Conservation (phyloP, 2,888 invertebrate species). For the Serrognathus titanus region DNA sequence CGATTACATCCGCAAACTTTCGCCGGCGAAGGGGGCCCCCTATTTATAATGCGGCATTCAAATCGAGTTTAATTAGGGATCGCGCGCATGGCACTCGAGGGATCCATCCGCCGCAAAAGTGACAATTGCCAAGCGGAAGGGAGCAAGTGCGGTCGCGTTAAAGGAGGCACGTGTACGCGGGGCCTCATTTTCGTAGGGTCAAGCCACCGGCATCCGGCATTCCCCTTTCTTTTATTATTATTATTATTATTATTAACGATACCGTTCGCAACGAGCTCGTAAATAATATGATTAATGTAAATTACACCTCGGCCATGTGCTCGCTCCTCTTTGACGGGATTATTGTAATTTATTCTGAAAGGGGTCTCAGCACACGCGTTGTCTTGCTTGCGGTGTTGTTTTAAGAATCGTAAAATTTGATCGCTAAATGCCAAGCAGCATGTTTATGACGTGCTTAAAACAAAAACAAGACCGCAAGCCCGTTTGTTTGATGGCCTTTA, state of each 20-base stretch:
- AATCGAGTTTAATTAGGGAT: neutral
- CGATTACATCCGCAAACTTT: too few species aligned
- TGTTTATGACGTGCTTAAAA: too few species aligned
- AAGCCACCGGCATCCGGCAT: constrained; percentile 1
- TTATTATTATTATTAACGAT: neutral
- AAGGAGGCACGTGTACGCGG: neutral
- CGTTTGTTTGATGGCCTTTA: too few species aligned
- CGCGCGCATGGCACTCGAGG: neutral
- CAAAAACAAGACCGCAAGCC: too few species aligned
- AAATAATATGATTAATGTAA: constrained; percentile 2
- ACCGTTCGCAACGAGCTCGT: neutral
- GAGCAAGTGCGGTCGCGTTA: neutral
- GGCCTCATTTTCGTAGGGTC: neutral
- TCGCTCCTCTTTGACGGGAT: neutral
- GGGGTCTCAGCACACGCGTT: neutral
- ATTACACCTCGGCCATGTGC: neutral
- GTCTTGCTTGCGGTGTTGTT: too few species aligned
- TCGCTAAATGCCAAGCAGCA: too few species aligned
- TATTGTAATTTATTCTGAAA: neutral
- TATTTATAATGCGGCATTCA: neutral
- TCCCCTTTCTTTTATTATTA: neutral
- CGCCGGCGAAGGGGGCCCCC: too few species aligned
- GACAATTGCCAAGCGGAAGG: neutral
- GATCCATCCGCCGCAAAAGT: neutral
- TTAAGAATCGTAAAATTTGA: too few species aligned